Evolutionary conservation across 2,113 vertebrate species (phyloP).

Genomic region (Oryzias woworae): DNA sequence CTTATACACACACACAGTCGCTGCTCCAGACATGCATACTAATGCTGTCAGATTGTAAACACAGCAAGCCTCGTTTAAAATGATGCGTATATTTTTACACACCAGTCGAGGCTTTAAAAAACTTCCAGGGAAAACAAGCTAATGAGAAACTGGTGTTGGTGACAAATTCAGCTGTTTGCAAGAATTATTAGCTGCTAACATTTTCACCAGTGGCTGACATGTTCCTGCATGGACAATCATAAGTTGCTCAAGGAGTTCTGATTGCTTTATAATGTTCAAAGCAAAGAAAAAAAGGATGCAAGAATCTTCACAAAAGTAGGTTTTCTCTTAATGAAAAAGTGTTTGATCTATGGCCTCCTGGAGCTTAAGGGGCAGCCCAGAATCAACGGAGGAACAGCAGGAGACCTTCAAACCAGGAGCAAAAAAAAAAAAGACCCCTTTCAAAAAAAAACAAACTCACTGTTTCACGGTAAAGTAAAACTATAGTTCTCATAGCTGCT

Average conservation of each 20-base stretch:
- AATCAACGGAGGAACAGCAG: too few relatives aligned
- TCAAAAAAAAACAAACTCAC: too few relatives aligned
- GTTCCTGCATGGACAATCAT: neutral
- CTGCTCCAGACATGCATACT: constrained; percentile 60
- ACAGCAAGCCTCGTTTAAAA: constrained; percentile 60
- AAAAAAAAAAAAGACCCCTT: too few relatives aligned
- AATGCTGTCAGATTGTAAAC: constrained; percentile 58
- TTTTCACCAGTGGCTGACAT: neutral
- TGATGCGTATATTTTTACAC: constrained; percentile 46
- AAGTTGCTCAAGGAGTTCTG: neutral
- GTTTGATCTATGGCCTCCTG: too few relatives aligned
- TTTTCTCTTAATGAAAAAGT: too few relatives aligned
- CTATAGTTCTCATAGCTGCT: too few relatives aligned
- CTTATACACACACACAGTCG: constrained; percentile 34
- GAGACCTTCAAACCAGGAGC: too few relatives aligned
- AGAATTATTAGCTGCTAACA: constrained; percentile 18
- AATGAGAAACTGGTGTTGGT: constrained; percentile 39
- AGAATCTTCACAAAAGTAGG: too few relatives aligned
- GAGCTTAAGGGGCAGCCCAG: too few relatives aligned
- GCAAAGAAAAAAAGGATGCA: too few relatives aligned
- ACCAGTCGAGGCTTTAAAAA: constrained; percentile 31
- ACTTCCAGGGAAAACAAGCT: constrained; percentile 36
- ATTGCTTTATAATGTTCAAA: neutral
- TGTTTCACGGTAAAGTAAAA: too few relatives aligned
- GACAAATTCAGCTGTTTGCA: constrained; percentile 52